Evolutionary conservation across 1,140 invertebrate genomes (phyloP).

Genomic region (Ridgeia piscesae): DNA sequence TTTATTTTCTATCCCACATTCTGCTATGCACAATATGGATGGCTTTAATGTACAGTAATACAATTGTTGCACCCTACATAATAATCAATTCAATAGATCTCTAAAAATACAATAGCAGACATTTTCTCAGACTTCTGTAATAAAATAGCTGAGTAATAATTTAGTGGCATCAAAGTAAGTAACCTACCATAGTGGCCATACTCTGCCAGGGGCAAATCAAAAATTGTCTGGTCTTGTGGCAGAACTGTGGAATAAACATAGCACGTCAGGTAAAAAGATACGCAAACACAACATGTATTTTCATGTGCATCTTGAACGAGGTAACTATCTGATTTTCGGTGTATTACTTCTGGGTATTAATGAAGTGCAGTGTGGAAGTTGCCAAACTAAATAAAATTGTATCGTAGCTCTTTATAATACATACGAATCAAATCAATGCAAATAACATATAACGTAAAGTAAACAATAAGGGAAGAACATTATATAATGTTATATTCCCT

Average conservation of each 20-base stretch:
- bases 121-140: neutral
- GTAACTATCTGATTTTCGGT: neutral
- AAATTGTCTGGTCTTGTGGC: slow-evolving; percentile 25
- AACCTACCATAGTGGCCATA: slow-evolving; percentile 53
- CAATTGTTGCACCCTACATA: too few species aligned
- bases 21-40: too few species aligned
- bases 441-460: too few species aligned
- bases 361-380: neutral
- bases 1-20: too few species aligned
- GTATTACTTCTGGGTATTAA: neutral
- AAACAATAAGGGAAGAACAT: too few species aligned
- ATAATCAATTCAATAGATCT: neutral
- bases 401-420: too few species aligned
- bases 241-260: neutral
- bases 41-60: too few species aligned
- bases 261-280: neutral
- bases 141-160: neutral
- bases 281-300: neutral
- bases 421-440: too few species aligned
- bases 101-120: neutral
- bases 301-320: neutral
- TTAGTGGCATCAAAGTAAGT: neutral
- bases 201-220: slow-evolving; percentile 28
- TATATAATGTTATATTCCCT: too few species aligned
- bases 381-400: neutral